A percentile compares a stretch with the other conserved stretches of the same genome.
phyloP scores from a whole-genome alignment of 2,797 vertebrate genomes.

The Geotrypetes seraphini region DNA sequence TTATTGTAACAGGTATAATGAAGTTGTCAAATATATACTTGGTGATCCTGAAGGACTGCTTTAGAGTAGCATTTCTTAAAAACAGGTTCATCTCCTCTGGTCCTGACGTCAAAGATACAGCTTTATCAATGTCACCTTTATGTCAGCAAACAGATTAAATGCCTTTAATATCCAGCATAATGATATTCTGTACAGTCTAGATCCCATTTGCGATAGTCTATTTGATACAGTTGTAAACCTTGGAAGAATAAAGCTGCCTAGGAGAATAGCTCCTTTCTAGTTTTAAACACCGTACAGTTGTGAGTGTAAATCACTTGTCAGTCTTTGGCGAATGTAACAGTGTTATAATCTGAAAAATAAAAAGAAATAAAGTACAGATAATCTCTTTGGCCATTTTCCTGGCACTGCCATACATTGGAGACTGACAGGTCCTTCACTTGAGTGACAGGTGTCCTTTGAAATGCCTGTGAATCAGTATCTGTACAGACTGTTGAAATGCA shows the following conservation, averaged over 20 bases:
- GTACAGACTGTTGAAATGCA: conserved; percentile 99
- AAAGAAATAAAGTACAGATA: conserved; percentile 83
- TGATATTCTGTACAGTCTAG: conserved; percentile 66
- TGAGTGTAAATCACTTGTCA: conserved; percentile 97
- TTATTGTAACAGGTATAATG: too few species aligned
- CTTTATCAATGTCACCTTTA: conserved; percentile 80
- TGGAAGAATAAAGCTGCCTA: conserved; percentile 68
- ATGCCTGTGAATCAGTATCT: conserved; percentile 87
- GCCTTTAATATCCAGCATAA: conserved; percentile 64
- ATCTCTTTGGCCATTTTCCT: conserved; percentile 87
- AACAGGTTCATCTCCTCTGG: conserved; percentile 23
- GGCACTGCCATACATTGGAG: conserved; percentile 75
- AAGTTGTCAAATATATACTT: background rate
- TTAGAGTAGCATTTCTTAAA: background rate
- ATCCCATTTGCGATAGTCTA: conserved; percentile 79
- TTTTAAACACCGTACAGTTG: conserved; percentile 77
- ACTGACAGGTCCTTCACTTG: conserved; percentile 96
- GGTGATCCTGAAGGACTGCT: accelerated
- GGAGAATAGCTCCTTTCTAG: conserved; percentile 71
- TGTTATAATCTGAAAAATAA: conserved; percentile 73
- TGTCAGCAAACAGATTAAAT: conserved; percentile 67
- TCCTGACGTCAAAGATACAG: conserved; percentile 51
- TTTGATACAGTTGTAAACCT: conserved; percentile 82
- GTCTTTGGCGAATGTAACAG: conserved; percentile 75
- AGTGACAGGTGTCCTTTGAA: conserved; percentile 99